These are phyloP conservation scores for Magallana nippona DNA, from an alignment of 2,888 invertebrate species.

Conservation along the genomic window DNA sequence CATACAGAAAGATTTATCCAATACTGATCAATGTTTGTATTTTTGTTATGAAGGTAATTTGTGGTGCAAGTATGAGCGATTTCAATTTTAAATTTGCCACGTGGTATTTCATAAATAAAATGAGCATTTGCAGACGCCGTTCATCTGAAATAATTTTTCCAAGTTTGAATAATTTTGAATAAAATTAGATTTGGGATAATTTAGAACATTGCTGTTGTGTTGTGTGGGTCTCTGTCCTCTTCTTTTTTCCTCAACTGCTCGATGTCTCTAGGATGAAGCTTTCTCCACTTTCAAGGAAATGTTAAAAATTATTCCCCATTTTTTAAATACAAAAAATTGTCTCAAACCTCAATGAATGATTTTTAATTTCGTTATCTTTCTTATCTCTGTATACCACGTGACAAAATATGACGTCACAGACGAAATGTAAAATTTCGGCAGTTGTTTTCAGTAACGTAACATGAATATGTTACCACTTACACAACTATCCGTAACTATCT, in stretches of 20 bases:
- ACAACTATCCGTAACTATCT: neutral
- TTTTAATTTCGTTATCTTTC: no score
- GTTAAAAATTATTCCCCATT: no score
- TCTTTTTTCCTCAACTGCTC: neutral
- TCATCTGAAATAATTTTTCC: no score
- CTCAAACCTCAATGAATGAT: no score
- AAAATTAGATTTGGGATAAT: neutral
- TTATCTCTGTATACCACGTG: neutral
- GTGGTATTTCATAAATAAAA: neutral
- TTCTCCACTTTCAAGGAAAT: no score
- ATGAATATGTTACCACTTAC: slow-evolving; percentile 29
- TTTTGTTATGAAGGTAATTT: neutral
- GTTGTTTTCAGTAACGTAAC: slow-evolving; percentile 3
- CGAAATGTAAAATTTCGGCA: neutral
- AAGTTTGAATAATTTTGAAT: neutral
- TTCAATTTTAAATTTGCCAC: neutral
- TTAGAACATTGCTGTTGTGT: neutral
- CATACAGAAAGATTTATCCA: no score
- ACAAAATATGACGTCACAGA: neutral
- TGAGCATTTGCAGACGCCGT: no score
- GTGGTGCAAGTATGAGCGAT: neutral
- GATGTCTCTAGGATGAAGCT: no score
- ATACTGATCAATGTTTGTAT: neutral
- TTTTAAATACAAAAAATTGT: no score
- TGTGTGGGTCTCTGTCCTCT: neutral